Base-by-base conservation (phyloP, 2,888 invertebrate genomes). In the Drosophila kokeensis region DNA sequence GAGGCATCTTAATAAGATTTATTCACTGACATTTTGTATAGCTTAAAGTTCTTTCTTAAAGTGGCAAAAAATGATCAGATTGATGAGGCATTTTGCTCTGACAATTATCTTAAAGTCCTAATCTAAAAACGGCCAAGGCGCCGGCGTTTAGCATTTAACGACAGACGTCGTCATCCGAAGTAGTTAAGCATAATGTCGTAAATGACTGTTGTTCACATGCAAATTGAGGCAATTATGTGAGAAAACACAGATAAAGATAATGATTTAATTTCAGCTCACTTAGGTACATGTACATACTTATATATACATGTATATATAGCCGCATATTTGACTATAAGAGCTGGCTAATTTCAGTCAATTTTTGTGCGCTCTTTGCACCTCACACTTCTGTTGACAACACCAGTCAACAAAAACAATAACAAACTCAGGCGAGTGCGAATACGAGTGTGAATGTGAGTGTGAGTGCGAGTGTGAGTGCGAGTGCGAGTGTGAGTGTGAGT, bases 211-310 rank as follows among this genome's bases (percentile, higher is more conserved):
- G 68, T 74, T 85, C 76, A 55, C 85, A 84, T 84, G 86, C 83
- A 87, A 87, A 87, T 87, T 87, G 76, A 81, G 80, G 84, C 78
- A 87, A 87, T 87, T 87, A 87, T 82, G 83, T 79, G 76, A 68
- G 76, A 81, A 86, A 81, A 73, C 76, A 70, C 66, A 77, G 73
- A 73, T 74, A 75, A 72, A 75, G 65, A 87, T 86, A 82, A 87
- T 87, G 84, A 87, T 84, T 86, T 87, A 86, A 87, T 87, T 86
- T 84, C 66, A 64, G 60, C 63, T 58, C 21, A 53, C 30, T 54
- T 24, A 62, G 18, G 29, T 38, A 30, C 30, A 21, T 2, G 10
- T 42, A 30, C 30, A n/a, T 54, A 7, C 40, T 0, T 72, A 63
- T 45, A 57, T 70, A 69, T 78, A 79, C 24, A 24, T 71, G 70